phyloP scores from a whole-genome alignment of 2,888 invertebrate genomes.

The Fragum whitleyi region DNA sequence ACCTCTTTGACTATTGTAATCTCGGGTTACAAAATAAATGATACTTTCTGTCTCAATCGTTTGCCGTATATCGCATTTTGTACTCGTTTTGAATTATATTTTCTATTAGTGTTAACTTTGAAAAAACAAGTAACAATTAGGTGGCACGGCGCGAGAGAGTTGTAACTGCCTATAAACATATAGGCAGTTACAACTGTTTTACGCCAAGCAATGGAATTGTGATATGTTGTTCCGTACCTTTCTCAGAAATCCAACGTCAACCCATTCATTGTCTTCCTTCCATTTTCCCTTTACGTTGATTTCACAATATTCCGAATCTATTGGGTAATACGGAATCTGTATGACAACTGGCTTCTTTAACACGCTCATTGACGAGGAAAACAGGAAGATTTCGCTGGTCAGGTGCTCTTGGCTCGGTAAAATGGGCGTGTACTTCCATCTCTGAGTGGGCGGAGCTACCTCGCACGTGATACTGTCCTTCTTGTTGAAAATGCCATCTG shows the following conservation, averaged over 20 bases:
- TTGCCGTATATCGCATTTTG: too few species aligned
- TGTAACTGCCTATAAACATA: too few species aligned
- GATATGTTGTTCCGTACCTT: conserved; percentile 73
- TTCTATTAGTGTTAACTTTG: too few species aligned
- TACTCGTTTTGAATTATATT: too few species aligned
- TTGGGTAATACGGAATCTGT: conserved; percentile 76
- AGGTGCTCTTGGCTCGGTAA: conserved; percentile 72
- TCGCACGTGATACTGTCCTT: conserved; percentile 80
- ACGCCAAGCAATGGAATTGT: too few species aligned
- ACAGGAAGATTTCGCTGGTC: conserved; percentile 76
- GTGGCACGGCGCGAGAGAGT: too few species aligned
- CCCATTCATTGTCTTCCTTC: conserved; percentile 79
- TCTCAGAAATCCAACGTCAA: conserved; percentile 75
- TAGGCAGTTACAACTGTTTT: too few species aligned
- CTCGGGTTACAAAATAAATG: too few species aligned
- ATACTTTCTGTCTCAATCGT: too few species aligned
- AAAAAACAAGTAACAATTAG: too few species aligned
- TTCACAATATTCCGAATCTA: conserved; percentile 73
- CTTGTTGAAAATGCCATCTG: conserved; percentile 76
- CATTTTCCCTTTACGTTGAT: conserved; percentile 80
- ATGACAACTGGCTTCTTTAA: conserved; percentile 74
- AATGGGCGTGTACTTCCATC: conserved; percentile 73
- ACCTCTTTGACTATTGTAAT: too few species aligned
- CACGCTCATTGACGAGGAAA: conserved; percentile 67
- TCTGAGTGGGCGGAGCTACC: conserved; percentile 75